Percentiles rank a stretch among this genome's conserved stretches.
These are phyloP conservation scores for Harpalus rufipes DNA, from an alignment of 2,888 invertebrate species.

Conservation along the genomic window DNA sequence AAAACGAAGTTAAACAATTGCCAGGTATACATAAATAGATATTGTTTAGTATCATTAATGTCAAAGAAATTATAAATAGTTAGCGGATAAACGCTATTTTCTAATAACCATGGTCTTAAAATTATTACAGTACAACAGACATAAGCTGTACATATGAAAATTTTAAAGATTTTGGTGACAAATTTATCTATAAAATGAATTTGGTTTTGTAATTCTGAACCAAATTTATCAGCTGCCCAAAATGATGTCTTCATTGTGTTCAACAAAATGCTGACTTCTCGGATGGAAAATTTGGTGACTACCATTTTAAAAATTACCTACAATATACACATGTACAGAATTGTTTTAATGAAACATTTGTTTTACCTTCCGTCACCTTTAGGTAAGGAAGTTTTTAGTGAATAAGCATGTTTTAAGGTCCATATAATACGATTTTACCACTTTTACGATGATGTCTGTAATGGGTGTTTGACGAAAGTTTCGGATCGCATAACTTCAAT, in stretches of 20 bases:
- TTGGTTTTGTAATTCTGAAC: background rate
- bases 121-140: background rate
- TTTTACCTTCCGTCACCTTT: too few relatives aligned
- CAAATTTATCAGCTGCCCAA: constrained; percentile 24
- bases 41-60: background rate
- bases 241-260: constrained; percentile 17
- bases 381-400: too few relatives aligned
- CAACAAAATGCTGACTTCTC: background rate
- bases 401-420: too few relatives aligned
- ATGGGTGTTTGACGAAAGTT: too few relatives aligned
- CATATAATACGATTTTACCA: too few relatives aligned
- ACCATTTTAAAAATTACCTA: constrained; percentile 18
- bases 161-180: constrained; percentile 4
- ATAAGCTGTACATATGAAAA: background rate
- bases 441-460: too few relatives aligned
- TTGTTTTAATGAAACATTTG: too few relatives aligned
- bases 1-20: background rate
- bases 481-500: too few relatives aligned
- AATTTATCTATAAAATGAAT: background rate
- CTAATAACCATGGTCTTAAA: constrained; percentile 11
- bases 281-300: constrained; percentile 11
- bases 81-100: background rate
- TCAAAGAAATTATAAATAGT: constrained; percentile 20
- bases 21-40: constrained; percentile 19
- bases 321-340: background rate